Evolutionary conservation across 2,888 invertebrate genomes (phyloP).

Genomic region (Leptinotarsa rubiginosa): DNA sequence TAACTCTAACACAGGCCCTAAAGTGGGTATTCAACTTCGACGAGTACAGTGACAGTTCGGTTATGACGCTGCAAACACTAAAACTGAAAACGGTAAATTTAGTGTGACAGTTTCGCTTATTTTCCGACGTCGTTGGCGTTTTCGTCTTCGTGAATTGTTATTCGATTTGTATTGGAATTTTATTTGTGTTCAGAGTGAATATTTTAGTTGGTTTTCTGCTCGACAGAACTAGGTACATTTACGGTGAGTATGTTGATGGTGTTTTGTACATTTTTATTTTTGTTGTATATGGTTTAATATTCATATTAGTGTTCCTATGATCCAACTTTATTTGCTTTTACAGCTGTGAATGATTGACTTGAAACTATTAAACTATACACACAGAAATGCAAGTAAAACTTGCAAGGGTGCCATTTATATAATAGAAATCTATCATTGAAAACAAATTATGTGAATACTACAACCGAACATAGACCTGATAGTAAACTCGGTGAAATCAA

Average conservation of each 20-base stretch:
- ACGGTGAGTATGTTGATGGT: neutral
- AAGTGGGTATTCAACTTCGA: constrained; percentile 17
- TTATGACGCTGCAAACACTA: constrained; percentile 19
- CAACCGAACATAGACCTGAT: no score
- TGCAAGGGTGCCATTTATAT: no score
- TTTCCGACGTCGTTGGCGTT: constrained; percentile 8
- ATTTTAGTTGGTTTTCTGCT: neutral
- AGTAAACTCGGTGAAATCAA: no score
- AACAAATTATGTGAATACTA: no score
- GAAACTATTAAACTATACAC: no score
- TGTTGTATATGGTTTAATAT: neutral
- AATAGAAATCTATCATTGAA: no score
- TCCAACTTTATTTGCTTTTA: no score
- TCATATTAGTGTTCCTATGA: no score
- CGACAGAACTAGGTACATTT: neutral
- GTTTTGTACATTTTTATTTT: neutral
- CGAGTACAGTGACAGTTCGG: constrained; percentile 20
- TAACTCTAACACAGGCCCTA: constrained; percentile 21
- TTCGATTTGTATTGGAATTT: neutral
- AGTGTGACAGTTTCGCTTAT: constrained; percentile 15
- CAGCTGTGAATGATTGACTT: no score
- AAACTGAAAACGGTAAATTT: constrained; percentile 16
- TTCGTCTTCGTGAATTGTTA: constrained; percentile 9
- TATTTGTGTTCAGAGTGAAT: neutral
- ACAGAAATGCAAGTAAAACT: no score